Evolutionary conservation across 2,113 vertebrate genomes (phyloP), one percentile per base, ranked within the genome.

Genomic region (Azemiops feae): DNA sequence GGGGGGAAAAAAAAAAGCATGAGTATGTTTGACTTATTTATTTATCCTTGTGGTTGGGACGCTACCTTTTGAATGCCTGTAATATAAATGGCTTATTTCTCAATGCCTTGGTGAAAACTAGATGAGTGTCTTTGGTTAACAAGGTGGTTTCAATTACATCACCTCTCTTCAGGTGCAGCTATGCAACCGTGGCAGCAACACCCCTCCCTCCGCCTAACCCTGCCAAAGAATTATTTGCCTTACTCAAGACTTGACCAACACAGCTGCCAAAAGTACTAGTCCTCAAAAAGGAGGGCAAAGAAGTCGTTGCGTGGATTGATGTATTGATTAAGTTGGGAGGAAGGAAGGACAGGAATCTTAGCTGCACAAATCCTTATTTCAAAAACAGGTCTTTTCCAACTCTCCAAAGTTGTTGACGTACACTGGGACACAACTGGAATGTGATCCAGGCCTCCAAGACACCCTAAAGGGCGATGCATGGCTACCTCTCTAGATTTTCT

Each of bases 191-290:
- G 12, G 54, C 85, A 50, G 10, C 16, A 18, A 2, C 45, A 10
- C 39, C 5, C 25, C 3, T 16, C 10, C 47, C 30, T 23, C 58
- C 1, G 4, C 43, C 30, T 85, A 45, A 47, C 30, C 60, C 89
- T 93, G 88, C 88, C 92, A 93, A 93, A 90, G 74, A 93, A 58
- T 81, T 60, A 14, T 93, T 58, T 93, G 92, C 92, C 88, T 90
- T 93, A 93, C 30, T 58, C 87, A 25, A 43, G 14, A 23, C 53
- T 55, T 85, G 45, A 45, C 8, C 14, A 27, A n/a, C 14, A n/a
- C 27, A 74, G 27, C 30, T 57, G 54, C 88, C 85, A 60, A 93
- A 89, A 74, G 16, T 7, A 27, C 55, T 43, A 39, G 45, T 90
- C 88, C 74, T 90, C 54, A 53, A 45, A 4, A 34, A 30, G 16